phyloP scores from a whole-genome alignment of 64 coral and sea anemone genomes.

The Montipora efflorescens region DNA sequence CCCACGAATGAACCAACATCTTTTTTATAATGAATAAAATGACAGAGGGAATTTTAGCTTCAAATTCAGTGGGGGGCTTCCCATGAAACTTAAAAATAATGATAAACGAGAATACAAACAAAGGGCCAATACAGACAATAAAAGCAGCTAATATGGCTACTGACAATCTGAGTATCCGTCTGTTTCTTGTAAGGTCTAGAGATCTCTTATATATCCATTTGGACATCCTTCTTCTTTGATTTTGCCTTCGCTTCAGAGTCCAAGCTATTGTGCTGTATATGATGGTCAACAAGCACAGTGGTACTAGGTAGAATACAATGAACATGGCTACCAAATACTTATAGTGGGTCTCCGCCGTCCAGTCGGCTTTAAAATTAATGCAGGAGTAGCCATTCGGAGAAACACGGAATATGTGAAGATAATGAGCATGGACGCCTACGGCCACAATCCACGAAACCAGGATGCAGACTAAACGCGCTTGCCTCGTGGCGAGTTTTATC shows the following conservation, averaged over 20 bases:
- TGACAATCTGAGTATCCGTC: slow-evolving; percentile 14
- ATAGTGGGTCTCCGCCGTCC: not conserved
- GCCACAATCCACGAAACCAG: slow-evolving; percentile 5
- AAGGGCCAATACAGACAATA: slow-evolving; percentile 12
- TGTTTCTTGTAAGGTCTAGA: not conserved
- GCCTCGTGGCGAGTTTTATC: not conserved
- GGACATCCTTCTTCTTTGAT: not conserved
- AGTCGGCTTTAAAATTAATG: not conserved
- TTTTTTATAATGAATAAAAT: not conserved
- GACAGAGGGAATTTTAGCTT: not conserved
- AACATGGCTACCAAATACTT: not conserved
- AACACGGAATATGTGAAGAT: not conserved
- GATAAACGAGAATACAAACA: not conserved
- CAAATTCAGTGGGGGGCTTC: not conserved
- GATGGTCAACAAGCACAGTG: not conserved
- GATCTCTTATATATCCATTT: not conserved
- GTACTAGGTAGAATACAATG: not conserved
- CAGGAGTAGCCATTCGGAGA: no score
- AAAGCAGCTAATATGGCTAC: slow-evolving; percentile 10
- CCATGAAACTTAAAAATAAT: not conserved
- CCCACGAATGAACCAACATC: slow-evolving; percentile 25
- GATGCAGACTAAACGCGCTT: not conserved
- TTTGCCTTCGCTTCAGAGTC: not conserved
- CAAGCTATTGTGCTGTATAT: not conserved
- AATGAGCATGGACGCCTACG: not conserved